These are phyloP conservation scores for Glareola pratincola DNA, from an alignment of 2,113 vertebrate genomes.

Conservation along the genomic window DNA sequence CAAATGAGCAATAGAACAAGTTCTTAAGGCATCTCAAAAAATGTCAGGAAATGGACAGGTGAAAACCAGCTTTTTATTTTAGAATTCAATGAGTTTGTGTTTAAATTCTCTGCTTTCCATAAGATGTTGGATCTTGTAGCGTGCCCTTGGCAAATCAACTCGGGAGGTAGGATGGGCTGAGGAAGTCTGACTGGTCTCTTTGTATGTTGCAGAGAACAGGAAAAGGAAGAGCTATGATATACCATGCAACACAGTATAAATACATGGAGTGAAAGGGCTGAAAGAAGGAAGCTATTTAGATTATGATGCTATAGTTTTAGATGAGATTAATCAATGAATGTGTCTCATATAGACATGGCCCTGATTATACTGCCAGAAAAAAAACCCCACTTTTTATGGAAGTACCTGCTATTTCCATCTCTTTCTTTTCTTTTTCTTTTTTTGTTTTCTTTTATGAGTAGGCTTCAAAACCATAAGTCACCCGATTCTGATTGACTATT, in stretches of 20 bases:
- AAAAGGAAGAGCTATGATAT: not conserved
- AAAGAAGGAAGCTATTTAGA: not conserved
- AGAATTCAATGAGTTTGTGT: not conserved
- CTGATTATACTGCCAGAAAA: not conserved
- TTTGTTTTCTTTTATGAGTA: not conserved
- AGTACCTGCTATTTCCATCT: not conserved
- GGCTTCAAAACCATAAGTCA: not conserved
- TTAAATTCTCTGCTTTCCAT: not conserved
- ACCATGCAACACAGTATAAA: too few relatives aligned
- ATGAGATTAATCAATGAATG: not conserved
- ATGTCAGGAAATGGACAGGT: not conserved
- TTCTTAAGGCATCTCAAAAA: not conserved
- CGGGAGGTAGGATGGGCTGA: not conserved
- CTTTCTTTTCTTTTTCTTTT: not conserved
- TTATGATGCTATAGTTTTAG: not conserved
- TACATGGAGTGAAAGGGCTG: not conserved
- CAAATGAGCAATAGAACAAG: not conserved
- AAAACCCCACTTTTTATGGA: not conserved
- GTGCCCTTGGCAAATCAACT: not conserved
- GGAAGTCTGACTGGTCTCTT: not conserved
- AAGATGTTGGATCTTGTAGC: not conserved
- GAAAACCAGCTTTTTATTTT: not conserved
- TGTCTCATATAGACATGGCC: not conserved
- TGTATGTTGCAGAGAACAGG: not conserved
- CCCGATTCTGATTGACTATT: not conserved